Evolutionary conservation across 2,113 vertebrate species (phyloP).

Genomic region (Elanus axillaris): DNA sequence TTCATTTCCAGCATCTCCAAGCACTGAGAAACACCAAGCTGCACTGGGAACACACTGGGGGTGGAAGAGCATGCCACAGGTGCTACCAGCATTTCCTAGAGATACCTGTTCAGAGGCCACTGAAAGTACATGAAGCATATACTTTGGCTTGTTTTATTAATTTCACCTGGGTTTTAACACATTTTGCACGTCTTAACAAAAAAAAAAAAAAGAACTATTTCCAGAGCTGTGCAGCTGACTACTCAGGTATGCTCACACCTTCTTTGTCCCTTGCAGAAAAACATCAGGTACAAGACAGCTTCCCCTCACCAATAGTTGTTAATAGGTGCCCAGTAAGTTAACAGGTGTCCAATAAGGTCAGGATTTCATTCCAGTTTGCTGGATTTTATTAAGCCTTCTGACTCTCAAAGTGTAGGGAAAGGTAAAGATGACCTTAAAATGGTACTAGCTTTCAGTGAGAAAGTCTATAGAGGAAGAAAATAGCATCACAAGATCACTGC

Average conservation of each 20-base stretch:
- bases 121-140: neutral
- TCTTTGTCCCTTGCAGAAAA: neutral
- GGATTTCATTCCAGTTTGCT: neutral
- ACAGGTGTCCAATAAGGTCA: neutral
- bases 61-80: neutral
- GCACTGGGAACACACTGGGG: neutral
- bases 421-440: neutral
- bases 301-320: fast-evolving
- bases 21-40: neutral
- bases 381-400: neutral
- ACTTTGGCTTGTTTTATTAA: neutral
- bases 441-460: neutral
- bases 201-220: neutral
- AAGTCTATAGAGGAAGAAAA: neutral
- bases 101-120: neutral
- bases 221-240: neutral
- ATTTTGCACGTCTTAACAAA: neutral
- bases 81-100: neutral
- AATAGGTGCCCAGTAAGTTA: neutral
- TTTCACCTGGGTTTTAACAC: neutral
- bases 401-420: neutral
- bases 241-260: neutral
- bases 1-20: neutral
- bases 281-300: neutral
- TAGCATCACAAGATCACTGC: neutral